These are phyloP conservation scores for Crioceris asparagi DNA, from an alignment of 2,888 invertebrate species.

Conservation along the genomic window DNA sequence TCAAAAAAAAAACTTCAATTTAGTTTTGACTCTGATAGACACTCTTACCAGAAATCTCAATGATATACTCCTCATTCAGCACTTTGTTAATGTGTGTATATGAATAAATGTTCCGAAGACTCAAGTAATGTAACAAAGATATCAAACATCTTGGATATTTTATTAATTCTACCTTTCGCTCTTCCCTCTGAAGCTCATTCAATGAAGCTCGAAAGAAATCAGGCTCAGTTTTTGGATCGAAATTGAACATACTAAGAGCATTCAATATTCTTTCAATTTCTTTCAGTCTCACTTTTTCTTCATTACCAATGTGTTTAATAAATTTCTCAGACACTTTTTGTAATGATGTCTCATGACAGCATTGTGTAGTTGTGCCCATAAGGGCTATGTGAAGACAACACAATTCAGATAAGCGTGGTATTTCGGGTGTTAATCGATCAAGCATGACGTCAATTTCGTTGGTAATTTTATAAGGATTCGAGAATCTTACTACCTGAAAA, in stretches of 20 bases:
- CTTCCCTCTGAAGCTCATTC: slow-evolving; percentile 42
- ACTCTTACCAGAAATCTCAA: slow-evolving; percentile 43
- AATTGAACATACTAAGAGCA: slow-evolving; percentile 51
- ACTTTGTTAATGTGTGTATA: slow-evolving; percentile 47
- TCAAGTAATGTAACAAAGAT: slow-evolving; percentile 50
- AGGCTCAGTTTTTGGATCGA: slow-evolving; percentile 39
- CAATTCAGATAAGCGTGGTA: slow-evolving; percentile 48
- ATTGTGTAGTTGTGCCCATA: slow-evolving; percentile 45
- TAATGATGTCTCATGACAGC: slow-evolving; percentile 39
- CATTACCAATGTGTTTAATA: slow-evolving; percentile 36
- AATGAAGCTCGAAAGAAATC: slow-evolving; percentile 38
- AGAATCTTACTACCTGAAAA: slow-evolving; percentile 45
- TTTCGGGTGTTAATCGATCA: slow-evolving; percentile 43
- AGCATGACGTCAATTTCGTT: slow-evolving; percentile 42
- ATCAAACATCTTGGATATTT: slow-evolving; percentile 49
- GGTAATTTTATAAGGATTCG: slow-evolving; percentile 38
- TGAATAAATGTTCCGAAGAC: slow-evolving; percentile 46
- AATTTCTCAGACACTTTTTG: slow-evolving; percentile 45
- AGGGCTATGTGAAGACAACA: slow-evolving; percentile 57
- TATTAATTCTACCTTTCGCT: slow-evolving; percentile 45
- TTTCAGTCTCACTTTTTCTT: slow-evolving; percentile 47
- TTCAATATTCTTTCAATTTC: slow-evolving; percentile 63
- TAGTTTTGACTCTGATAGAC: not conserved
- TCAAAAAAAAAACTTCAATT: slow-evolving; percentile 7
- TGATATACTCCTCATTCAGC: slow-evolving; percentile 48